These are phyloP conservation scores for Polypterus senegalus DNA, from an alignment of 2,113 vertebrate genomes.

Conservation along the genomic window DNA sequence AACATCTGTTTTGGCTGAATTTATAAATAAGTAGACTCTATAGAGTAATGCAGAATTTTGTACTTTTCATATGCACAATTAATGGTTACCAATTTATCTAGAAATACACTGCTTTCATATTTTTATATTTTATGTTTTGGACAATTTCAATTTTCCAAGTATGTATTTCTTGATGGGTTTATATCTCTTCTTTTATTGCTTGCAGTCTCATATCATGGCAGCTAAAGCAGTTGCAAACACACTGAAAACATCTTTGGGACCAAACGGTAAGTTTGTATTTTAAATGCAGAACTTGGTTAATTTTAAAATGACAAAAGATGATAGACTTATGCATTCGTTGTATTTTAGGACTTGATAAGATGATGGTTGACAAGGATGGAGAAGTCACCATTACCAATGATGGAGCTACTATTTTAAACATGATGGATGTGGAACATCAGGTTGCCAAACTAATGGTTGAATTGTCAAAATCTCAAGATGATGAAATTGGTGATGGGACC, in stretches of 20 bases:
- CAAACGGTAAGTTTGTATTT: constrained; percentile 67
- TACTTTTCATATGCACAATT: too few species aligned
- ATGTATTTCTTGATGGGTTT: constrained; percentile 7
- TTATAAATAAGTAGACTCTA: too few species aligned
- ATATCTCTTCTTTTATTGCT: constrained; percentile 24
- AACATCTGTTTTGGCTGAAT: too few species aligned
- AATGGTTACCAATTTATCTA: too few species aligned
- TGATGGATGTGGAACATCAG: constrained; percentile 98
- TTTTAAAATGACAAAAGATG: too few species aligned
- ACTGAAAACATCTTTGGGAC: constrained; percentile 83
- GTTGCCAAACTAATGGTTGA: constrained; percentile 98
- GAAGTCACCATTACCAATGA: constrained; percentile 97
- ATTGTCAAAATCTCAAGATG: constrained; percentile 92
- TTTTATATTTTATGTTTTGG: too few species aligned
- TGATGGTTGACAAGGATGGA: constrained; percentile 97
- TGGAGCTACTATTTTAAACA: constrained; percentile 89
- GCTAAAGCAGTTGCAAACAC: constrained; percentile 92
- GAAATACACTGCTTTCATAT: too few species aligned
- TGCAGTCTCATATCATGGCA: constrained; percentile 95
- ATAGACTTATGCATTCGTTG: neutral
- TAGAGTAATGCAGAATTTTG: too few species aligned
- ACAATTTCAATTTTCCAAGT: too few species aligned
- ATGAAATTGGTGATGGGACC: constrained; percentile 96
- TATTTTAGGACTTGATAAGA: constrained; percentile 82
- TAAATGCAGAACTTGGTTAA: neutral